phyloP scores from a whole-genome alignment of 1,140 invertebrate genomes.

The Chrysopa pallens region DNA sequence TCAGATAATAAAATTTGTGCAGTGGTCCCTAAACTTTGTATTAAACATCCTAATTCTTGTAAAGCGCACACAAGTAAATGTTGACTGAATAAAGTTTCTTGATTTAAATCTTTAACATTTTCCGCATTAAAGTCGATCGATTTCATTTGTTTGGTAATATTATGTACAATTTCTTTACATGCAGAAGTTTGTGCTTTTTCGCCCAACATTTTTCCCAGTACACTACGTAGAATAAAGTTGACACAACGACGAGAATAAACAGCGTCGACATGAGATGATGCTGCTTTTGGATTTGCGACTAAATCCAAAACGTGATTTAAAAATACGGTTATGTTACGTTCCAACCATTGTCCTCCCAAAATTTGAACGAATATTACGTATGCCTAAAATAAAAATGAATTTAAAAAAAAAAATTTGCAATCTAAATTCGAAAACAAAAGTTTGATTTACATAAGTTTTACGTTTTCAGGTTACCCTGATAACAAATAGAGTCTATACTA shows the following conservation, averaged over 20 bases:
- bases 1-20: slow-evolving; percentile 76
- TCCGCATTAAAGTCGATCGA: slow-evolving; percentile 80
- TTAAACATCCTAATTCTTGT: slow-evolving; percentile 74
- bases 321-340: slow-evolving; percentile 73
- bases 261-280: slow-evolving; percentile 89
- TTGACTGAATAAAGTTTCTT: slow-evolving; percentile 82
- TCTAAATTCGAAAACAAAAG: not conserved
- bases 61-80: slow-evolving; percentile 87
- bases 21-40: slow-evolving; percentile 79
- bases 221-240: slow-evolving; percentile 81
- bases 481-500: too few relatives aligned
- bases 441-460: not conserved
- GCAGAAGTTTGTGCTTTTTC: slow-evolving; percentile 94
- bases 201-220: slow-evolving; percentile 81
- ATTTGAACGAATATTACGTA: slow-evolving; percentile 89
- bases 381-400: slow-evolving; percentile 38
- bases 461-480: too few relatives aligned
- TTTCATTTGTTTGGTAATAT: slow-evolving; percentile 90
- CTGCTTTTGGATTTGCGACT: slow-evolving; percentile 83
- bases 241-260: slow-evolving; percentile 96
- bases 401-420: slow-evolving; percentile 5
- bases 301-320: slow-evolving; percentile 81
- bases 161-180: slow-evolving; percentile 82
- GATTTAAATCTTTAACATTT: slow-evolving; percentile 77
- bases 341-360: slow-evolving; percentile 85